Evolutionary conservation across 2,113 vertebrate species (phyloP), one percentile per base, ranked within the genome.

Genomic region (Cynocephalus volans): DNA sequence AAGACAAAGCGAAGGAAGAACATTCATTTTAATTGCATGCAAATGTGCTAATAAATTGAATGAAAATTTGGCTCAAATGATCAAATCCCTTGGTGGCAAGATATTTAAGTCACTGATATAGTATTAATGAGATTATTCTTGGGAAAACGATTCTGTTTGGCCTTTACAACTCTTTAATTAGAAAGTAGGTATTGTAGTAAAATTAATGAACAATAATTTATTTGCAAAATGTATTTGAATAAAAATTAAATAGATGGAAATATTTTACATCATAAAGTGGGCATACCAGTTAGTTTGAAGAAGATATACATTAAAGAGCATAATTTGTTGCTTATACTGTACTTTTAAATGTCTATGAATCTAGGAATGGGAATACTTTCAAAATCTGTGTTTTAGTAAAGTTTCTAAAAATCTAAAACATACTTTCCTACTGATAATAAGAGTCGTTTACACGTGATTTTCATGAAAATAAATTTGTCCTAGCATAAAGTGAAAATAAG

Each of bases 41-140:
- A 93, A 91, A 88, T 80, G 72, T 94, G 28, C 28, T 82, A 93
- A 79, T 93, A 96, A 88, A 94, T 81, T 69, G 33, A 92, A 19
- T 88, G n/a, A 97, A 90, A 96, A 79, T 93, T 94, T 95, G 60
- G 24, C 28, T 81, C 84, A 50, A 90, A 90, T 83, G 26, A 93
- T 81, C 26, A 90, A 90, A 91, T 85, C 13, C 26, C 45, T 88
- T 85, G 23, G 45, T 81, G 48, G 13, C 19, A 94, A 94, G 73
- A 88, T 90, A 83, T 48, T 67, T 95, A 93, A 90, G n/a, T 86
- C 48, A 85, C 26, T 94, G 48, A 23, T 76, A 88, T 62, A 93
- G 26, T 92, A 76, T 84, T 92, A 95, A 95, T 84, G 10, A 94
- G 52, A 94, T 6, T 83, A 1, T 70, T 95, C 26, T 81, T 85